A percentile compares a stretch with the other conserved stretches of the same genome.
Conservation (phyloP, 2,797 vertebrate genomes). For the Poeciliopsis paucimaculata region DNA sequence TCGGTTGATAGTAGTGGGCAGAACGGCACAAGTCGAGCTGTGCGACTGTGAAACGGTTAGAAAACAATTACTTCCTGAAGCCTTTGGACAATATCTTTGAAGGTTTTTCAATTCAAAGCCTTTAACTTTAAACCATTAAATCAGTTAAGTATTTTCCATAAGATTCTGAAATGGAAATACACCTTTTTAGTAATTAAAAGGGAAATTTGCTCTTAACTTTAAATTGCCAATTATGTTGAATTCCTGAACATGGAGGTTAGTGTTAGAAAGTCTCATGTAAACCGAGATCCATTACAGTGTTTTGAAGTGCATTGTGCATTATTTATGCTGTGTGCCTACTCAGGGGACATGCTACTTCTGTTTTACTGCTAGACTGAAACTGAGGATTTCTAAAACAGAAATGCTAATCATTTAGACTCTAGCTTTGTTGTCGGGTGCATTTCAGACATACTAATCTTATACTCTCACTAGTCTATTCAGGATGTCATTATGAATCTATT, state of each 20-base stretch:
- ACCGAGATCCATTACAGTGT: not conserved
- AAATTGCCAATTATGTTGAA: conserved; percentile 4
- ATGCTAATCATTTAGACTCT: not conserved
- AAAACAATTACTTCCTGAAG: conserved; percentile 33
- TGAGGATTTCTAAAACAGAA: not conserved
- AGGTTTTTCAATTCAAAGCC: conserved; percentile 7
- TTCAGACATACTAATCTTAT: conserved; percentile 7
- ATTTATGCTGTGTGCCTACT: not conserved
- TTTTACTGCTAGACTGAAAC: conserved; percentile 16
- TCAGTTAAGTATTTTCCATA: not conserved
- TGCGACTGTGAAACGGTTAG: conserved; percentile 49
- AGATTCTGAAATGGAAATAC: not conserved
- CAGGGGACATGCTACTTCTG: not conserved
- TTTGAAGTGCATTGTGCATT: not conserved
- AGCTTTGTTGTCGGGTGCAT: conserved; percentile 4
- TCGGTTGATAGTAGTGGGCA: conserved; percentile 67
- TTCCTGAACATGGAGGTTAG: conserved; percentile 7
- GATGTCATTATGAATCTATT: not conserved
- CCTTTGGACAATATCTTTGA: conserved; percentile 10
- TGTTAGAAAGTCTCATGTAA: not conserved
- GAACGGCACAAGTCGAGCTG: conserved; percentile 61
- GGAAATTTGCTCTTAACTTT: not conserved
- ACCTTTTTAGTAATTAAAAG: not conserved
- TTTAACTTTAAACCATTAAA: not conserved
- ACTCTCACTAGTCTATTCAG: not conserved